A percentile compares a stretch with the other conserved stretches of the same genome.
Conservation (phyloP, 1,140 invertebrate genomes). For the Zaprionus taronus region DNA sequence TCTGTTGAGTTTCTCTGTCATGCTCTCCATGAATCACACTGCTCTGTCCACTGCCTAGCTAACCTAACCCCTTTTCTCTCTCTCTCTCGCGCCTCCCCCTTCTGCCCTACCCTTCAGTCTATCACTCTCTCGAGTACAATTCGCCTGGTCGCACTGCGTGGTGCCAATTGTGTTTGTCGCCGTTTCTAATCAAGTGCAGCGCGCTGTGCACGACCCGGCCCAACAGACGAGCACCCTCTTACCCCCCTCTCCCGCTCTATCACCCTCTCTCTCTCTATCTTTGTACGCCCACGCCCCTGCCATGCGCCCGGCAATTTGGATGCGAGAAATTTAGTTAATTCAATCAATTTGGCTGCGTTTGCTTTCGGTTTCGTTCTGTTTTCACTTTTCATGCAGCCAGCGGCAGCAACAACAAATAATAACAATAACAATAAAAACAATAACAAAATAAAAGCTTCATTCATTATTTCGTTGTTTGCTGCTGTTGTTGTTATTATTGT, state of each 20-base stretch:
- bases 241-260: not conserved
- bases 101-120: too few species aligned
- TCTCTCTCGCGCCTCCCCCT: too few species aligned
- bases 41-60: not conserved
- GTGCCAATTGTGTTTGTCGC: slow-evolving; percentile 65
- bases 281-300: not conserved
- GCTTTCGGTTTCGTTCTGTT: slow-evolving; percentile 26
- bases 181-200: slow-evolving; percentile 67
- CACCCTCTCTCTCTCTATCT: not conserved
- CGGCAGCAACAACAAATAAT: slow-evolving; percentile 23
- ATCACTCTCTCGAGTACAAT: not conserved
- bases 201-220: slow-evolving; percentile 30
- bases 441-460: slow-evolving; percentile 38
- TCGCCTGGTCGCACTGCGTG: not conserved
- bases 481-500: slow-evolving; percentile 16
- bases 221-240: slow-evolving; percentile 2
- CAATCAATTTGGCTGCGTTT: slow-evolving; percentile 50
- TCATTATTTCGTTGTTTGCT: slow-evolving; percentile 23
- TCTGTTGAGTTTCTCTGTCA: not conserved
- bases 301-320: slow-evolving; percentile 5
- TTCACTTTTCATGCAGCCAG: slow-evolving; percentile 42
- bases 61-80: not conserved
- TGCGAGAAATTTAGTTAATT: slow-evolving; percentile 62
- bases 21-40: slow-evolving; percentile 45
- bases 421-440: slow-evolving; percentile 29